Evolutionary conservation across 2,797 vertebrate genomes (phyloP).

Genomic region (Ptychadena robeensis): DNA sequence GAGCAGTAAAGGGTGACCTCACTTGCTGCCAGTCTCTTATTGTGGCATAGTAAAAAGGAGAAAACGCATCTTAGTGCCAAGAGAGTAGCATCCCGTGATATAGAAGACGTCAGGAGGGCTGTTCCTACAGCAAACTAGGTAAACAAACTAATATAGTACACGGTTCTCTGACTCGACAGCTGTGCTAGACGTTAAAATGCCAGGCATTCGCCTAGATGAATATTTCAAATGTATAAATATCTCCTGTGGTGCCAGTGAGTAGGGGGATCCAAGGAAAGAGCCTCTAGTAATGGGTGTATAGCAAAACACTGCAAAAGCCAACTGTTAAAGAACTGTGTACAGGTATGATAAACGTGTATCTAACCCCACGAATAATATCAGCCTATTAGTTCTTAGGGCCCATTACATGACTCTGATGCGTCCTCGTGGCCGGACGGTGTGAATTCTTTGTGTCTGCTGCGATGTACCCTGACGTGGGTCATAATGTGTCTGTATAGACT

Average conservation of each 20-base stretch:
- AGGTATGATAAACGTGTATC: too few species aligned
- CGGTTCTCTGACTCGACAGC: slow-evolving; percentile 68
- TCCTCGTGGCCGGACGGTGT: too few species aligned
- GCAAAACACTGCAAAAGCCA: not conserved
- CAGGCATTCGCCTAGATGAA: slow-evolving; percentile 67
- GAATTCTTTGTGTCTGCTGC: too few species aligned
- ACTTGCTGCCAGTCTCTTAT: slow-evolving; percentile 28
- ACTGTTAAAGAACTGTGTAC: too few species aligned
- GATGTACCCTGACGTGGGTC: too few species aligned
- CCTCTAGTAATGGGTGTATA: not conserved
- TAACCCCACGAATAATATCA: too few species aligned
- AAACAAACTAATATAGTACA: slow-evolving; percentile 75
- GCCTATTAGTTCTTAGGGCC: too few species aligned
- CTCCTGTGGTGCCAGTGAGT: slow-evolving; percentile 38
- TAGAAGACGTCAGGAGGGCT: slow-evolving; percentile 71
- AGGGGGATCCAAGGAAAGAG: slow-evolving; percentile 3
- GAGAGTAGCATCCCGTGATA: slow-evolving; percentile 41
- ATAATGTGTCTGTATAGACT: too few species aligned
- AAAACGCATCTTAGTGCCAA: slow-evolving; percentile 38
- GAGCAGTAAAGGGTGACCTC: slow-evolving; percentile 3
- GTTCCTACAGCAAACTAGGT: slow-evolving; percentile 77
- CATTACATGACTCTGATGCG: too few species aligned
- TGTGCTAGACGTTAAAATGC: slow-evolving; percentile 68
- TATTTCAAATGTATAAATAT: slow-evolving; percentile 55
- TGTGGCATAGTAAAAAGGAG: slow-evolving; percentile 36